A percentile compares a stretch with the other conserved stretches of the same genome.
phyloP scores from a whole-genome alignment of 2,888 invertebrate species.

The Orchesella flavescens region DNA sequence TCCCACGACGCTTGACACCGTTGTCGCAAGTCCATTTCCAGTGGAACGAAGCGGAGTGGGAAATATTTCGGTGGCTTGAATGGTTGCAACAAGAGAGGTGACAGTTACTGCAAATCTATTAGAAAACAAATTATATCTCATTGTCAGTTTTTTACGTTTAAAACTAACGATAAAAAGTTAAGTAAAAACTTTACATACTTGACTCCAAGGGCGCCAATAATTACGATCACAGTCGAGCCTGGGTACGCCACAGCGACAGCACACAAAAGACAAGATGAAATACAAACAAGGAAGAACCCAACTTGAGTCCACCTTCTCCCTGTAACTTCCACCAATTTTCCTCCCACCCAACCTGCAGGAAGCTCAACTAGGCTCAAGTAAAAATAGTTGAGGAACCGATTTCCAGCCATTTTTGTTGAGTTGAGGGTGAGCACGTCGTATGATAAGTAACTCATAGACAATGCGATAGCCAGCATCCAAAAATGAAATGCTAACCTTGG shows the following conservation, averaged over 20 bases:
- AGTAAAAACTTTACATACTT: conserved; percentile 53
- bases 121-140: not conserved
- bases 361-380: conserved; percentile 80
- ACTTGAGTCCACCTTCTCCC: conserved; percentile 76
- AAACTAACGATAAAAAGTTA: too few relatives aligned
- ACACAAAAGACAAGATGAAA: conserved; percentile 73
- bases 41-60: conserved; percentile 82
- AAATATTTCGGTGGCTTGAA: conserved; percentile 77
- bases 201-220: conserved; percentile 60
- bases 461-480: too few relatives aligned
- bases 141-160: not conserved
- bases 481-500: too few relatives aligned
- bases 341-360: conserved; percentile 40
- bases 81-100: conserved; percentile 78
- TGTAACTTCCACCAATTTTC: conserved; percentile 29
- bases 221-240: too few relatives aligned
- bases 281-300: conserved; percentile 75
- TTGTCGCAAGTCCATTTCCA: conserved; percentile 79
- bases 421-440: conserved; percentile 73
- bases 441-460: conserved; percentile 72
- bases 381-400: conserved; percentile 81
- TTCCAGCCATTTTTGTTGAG: conserved; percentile 76
- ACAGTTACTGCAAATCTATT: conserved; percentile 74
- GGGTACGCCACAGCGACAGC: too few relatives aligned
- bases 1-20: conserved; percentile 77